Evolutionary conservation across 2,797 vertebrate genomes (phyloP), one percentile per base, ranked within the genome.

Genomic region (Orestias chungarensis): DNA sequence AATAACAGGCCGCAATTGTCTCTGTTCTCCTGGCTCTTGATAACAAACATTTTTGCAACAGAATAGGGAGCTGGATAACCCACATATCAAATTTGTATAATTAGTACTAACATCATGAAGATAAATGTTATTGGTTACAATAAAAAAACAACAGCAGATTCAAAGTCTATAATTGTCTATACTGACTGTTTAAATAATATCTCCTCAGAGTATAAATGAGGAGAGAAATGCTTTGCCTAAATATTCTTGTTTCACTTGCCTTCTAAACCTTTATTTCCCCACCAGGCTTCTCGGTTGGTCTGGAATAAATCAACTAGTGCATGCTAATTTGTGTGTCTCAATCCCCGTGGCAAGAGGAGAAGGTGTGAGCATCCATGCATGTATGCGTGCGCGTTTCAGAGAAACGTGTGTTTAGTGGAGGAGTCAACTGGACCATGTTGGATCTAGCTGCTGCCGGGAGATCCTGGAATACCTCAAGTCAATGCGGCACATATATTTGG

Each of bases 251-350:
- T 70, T 54, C 62, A 6, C 20, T 64, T 62, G 52, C 71, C 73
- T 18, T 65, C 15, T 86, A 66, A 84, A 86, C 78, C 77, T 74
- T 71, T 15, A 70, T 81, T 50, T 66, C 70, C 70, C 83, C 74
- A 55, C 20, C 35, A 74, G 82, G 74, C 74, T 83, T 87, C 80
- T 66, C 67, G 77, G 20, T 75, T 77, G 3, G 62, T 83, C 52
- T 54, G 59, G 7, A 78, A 47, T 75, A 87, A 87, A 86, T 87
- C 83, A 90, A 87, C 80, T 88, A 82, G 80, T 86, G 88, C 87
- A 74, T 88, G 27, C 46, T 89, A 88, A 92, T 90, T 84, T 74
- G 31, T 82, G 69, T 71, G 79, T 68, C 71, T 86, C 83, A 55
- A 65, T 68, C 84, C 87, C 86, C 42, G 50, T 79, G 84, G 88